Conservation (phyloP, 37 sponge, comb jelly and placozoan species). For the Geodia barretti region DNA sequence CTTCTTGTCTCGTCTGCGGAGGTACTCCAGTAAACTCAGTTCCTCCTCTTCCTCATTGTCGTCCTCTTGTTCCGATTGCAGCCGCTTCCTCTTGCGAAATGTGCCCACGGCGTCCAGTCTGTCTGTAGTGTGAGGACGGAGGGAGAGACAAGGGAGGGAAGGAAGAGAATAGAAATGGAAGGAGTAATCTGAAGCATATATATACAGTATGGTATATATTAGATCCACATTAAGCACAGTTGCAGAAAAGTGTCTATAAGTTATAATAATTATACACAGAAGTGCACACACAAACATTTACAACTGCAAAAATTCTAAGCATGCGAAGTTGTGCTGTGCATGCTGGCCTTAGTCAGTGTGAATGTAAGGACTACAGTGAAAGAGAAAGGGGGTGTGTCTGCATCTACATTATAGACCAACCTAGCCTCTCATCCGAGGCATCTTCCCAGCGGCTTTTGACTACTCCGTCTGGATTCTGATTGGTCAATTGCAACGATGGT, state of each 20-base stretch:
- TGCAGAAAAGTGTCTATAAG: no score
- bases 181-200: background rate
- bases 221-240: no score
- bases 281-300: background rate
- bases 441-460: conserved; percentile 76
- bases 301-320: background rate
- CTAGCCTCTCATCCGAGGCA: conserved; percentile 59
- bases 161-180: background rate
- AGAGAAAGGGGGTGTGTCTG: background rate
- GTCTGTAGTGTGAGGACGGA: conserved; percentile 29
- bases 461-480: conserved; percentile 38
- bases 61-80: conserved; percentile 14
- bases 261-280: no score
- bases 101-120: conserved; percentile 63
- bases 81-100: conserved; percentile 52
- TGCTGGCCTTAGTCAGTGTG: no score
- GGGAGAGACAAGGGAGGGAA: background rate
- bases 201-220: no score
- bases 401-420: conserved; percentile 22
- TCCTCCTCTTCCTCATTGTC: conserved; percentile 26
- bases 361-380: no score
- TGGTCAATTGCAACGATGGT: background rate
- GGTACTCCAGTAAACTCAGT: conserved; percentile 57
- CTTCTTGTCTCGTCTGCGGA: conserved; percentile 6
- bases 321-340: no score